Percentiles rank a stretch among this genome's conserved stretches.
These are phyloP conservation scores for Seriola quinqueradiata DNA, from an alignment of 2,113 vertebrate genomes.

Conservation along the genomic window DNA sequence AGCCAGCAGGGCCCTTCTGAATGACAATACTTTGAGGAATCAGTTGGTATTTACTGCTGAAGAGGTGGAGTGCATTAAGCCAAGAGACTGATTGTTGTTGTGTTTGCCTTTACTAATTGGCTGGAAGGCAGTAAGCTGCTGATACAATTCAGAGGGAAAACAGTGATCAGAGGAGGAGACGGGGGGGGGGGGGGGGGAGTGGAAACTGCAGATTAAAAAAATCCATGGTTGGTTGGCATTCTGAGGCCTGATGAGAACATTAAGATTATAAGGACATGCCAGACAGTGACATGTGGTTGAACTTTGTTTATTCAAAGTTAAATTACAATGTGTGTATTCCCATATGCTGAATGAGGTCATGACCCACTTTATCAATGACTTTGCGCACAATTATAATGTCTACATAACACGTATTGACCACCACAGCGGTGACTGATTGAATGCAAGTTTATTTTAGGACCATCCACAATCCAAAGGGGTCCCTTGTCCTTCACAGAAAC, in stretches of 20 bases:
- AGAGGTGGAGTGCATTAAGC: conserved; percentile 77
- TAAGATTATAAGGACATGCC: conserved; percentile 66
- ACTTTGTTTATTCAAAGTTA: conserved; percentile 71
- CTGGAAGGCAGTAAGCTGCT: conserved; percentile 72
- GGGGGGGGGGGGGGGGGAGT: conserved; percentile 24
- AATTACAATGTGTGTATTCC: conserved; percentile 64
- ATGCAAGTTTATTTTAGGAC: conserved; percentile 51
- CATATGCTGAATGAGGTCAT: conserved; percentile 61
- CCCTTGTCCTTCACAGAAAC: conserved; percentile 41
- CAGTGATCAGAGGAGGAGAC: conserved; percentile 67
- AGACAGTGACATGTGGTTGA: conserved; percentile 66
- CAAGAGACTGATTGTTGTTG: conserved; percentile 73
- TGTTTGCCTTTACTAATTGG: conserved; percentile 83
- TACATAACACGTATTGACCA: conserved; percentile 51
- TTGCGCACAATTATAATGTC: conserved; percentile 43
- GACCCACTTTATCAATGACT: conserved; percentile 60
- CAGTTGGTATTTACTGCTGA: conserved; percentile 80
- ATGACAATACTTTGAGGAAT: conserved; percentile 78
- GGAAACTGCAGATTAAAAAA: conserved; percentile 73
- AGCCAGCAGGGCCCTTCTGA: conserved; percentile 69
- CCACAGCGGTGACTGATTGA: conserved; percentile 47
- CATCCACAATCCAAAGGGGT: conserved; percentile 19
- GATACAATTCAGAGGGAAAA: conserved; percentile 73
- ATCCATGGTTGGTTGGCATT: conserved; percentile 63
- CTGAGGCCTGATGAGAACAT: conserved; percentile 71